Conservation (phyloP, 2,888 invertebrate genomes). For the Dione vanillae region DNA sequence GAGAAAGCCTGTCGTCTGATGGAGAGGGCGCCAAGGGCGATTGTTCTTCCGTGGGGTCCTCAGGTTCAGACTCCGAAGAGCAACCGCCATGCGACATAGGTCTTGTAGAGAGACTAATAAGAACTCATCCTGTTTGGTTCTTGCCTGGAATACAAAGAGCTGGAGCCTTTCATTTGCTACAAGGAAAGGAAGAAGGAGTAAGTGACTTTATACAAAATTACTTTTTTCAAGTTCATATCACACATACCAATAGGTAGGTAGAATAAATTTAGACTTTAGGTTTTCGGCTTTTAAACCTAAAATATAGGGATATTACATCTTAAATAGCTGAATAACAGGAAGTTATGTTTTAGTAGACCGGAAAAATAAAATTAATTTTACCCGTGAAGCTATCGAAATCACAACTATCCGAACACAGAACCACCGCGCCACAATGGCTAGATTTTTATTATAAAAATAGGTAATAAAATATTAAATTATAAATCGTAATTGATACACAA, state of each 20-base stretch:
- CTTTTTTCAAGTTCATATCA: too few species aligned
- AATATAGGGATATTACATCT: too few species aligned
- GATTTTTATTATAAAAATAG: neutral
- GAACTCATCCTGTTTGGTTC: conserved; percentile 98
- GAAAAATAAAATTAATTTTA: too few species aligned
- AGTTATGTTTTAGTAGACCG: too few species aligned
- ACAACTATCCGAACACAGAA: too few species aligned
- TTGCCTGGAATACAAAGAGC: conserved; percentile 96
- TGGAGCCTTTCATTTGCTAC: conserved; percentile 96
- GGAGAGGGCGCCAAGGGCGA: conserved; percentile 85
- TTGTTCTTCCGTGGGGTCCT: conserved; percentile 82
- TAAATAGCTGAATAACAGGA: too few species aligned
- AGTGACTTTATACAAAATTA: conserved; percentile 58
- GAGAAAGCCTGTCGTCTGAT: conserved; percentile 87
- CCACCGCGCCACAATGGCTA: too few species aligned
- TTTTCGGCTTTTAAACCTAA: too few species aligned
- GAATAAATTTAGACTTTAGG: too few species aligned
- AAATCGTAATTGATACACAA: too few species aligned
- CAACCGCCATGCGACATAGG: conserved; percentile 93
- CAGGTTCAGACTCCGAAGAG: conserved; percentile 85
- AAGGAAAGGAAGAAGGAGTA: conserved; percentile 96
- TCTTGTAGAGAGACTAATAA: conserved; percentile 92
- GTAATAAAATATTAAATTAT: neutral
- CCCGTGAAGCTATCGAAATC: too few species aligned
- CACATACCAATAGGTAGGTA: too few species aligned